Evolutionary conservation across 1,140 invertebrate genomes (phyloP), one percentile per base, ranked within the genome.

Genomic region (Pantala flavescens): DNA sequence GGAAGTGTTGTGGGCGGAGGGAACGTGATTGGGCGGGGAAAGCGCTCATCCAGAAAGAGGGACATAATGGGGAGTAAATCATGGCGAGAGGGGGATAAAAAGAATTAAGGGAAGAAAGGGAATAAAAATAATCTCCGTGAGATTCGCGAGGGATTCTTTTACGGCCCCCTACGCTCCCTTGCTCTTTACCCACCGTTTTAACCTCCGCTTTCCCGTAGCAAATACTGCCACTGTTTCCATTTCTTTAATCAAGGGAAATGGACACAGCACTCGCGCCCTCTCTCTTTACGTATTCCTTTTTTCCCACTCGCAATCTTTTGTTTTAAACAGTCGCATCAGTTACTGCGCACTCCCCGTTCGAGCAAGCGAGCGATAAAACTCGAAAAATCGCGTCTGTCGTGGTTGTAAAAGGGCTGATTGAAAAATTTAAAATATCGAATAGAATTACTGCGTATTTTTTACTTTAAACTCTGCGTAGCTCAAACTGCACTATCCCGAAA

Each of bases 211-310:
- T 63, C 49, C 49, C 49, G 49, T 3, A 63, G 49, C 49, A 63
- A 63, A 63, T 63, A 63, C 49, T 63, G 49, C 49, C 16, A 63
- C 3, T 63, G 49, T 63, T 63, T 63, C 49, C 49, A 63, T 63
- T 63, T 63, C 49, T 63, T 63, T 63, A 63, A 63, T 63, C 49
- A 63, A 63, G 49, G 49, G 49, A 63, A 63, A 63, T 63, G 49
- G 49, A 63, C 49, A 63, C 3, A 63, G 49, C 49, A 63, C 49
- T 63, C 49, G 49, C 49, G 49, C 49, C 49, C 14, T 21, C 49
- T 12, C 49, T 63, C 28, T 36, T 36, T 36, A 36, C 28, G 9
- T 36, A 36, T 36, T 36, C 49, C 49, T 21, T 63, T 63, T 63
- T 21, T 63, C 12, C 49, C 49, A 14, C 14, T 63, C 12, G 1